Conservation (phyloP, 2,113 vertebrate species). For the Eulemur rufifrons region DNA sequence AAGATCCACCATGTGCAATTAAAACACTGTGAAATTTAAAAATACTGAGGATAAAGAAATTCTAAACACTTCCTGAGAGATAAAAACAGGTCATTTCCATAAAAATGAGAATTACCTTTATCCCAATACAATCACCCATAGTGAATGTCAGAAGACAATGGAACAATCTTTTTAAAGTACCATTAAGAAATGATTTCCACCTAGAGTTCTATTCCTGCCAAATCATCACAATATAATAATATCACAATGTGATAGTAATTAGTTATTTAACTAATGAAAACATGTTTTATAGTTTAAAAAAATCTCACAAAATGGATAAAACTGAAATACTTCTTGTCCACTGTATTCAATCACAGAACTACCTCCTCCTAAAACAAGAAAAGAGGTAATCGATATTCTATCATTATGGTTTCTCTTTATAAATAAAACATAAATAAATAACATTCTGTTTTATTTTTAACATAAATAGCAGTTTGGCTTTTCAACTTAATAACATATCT, state of each 20-base stretch:
- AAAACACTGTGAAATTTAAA: background rate
- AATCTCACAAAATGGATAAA: background rate
- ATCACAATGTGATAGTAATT: background rate
- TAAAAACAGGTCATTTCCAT: background rate
- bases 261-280: constrained; percentile 1
- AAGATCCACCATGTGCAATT: background rate
- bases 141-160: background rate
- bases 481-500: background rate
- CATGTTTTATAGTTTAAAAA: background rate
- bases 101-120: background rate
- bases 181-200: background rate
- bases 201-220: background rate
- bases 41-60: background rate
- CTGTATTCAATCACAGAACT: background rate
- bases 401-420: background rate
- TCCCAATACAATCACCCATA: background rate
- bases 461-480: background rate
- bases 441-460: background rate
- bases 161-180: background rate
- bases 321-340: background rate
- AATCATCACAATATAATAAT: background rate
- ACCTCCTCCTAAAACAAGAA: background rate
- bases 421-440: background rate
- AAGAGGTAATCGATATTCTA: background rate
- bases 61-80: background rate